Conservation (phyloP, 1,140 invertebrate genomes). For the Hyphantria cunea region DNA sequence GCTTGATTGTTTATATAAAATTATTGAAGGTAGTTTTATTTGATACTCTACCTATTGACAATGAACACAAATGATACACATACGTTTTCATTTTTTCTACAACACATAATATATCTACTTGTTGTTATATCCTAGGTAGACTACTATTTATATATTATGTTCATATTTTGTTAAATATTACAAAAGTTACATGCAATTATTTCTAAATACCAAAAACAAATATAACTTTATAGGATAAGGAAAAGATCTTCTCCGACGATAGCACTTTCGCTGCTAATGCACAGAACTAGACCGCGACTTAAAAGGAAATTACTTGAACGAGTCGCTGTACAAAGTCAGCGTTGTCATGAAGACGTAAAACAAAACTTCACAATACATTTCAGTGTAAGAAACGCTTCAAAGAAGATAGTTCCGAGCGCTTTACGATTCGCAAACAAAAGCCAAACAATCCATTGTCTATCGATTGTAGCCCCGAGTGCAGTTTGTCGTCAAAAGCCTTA, state of each 20-base stretch:
- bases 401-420: constrained; percentile 57
- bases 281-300: constrained; percentile 17
- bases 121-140: too few relatives aligned
- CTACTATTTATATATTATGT: too few relatives aligned
- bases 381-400: constrained; percentile 52
- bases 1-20: constrained; percentile 57
- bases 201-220: too few relatives aligned
- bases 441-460: constrained; percentile 74
- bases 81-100: too few relatives aligned
- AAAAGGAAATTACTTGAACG: constrained; percentile 34
- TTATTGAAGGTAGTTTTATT: constrained; percentile 1
- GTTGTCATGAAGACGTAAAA: constrained; percentile 38
- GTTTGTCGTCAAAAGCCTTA: constrained; percentile 67
- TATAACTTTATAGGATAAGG: too few relatives aligned
- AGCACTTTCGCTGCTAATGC: constrained; percentile 8
- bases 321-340: constrained; percentile 30
- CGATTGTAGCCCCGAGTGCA: constrained; percentile 65
- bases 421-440: constrained; percentile 66
- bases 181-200: too few relatives aligned
- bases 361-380: constrained; percentile 48
- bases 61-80: too few relatives aligned
- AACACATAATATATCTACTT: too few relatives aligned
- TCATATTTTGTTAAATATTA: too few relatives aligned
- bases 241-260: not conserved
- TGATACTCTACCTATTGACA: too few relatives aligned